Evolutionary conservation across 1,140 invertebrate genomes (phyloP), one percentile per base, ranked within the genome.

Genomic region (Metaphire vulgaris): DNA sequence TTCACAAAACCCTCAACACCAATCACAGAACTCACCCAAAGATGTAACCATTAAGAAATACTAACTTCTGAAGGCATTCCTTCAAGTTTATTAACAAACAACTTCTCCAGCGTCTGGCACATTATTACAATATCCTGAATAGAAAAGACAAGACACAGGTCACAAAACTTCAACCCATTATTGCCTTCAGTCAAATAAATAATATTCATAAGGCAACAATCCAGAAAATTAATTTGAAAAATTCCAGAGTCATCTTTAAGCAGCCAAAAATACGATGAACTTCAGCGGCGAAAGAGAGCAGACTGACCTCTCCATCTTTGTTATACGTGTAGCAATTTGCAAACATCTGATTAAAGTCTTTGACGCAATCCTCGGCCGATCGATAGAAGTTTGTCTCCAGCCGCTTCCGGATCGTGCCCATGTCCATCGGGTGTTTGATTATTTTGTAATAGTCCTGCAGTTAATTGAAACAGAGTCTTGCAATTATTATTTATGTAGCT

Each of bases 301-400:
- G 26, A 65, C 14, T 14, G 82, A 86, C 86, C 82, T 99, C 96
- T 71, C 95, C 95, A 74, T 96, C 94, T 77, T 93, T 91, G 87
- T 99, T 99, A 84, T 99, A 99, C 1, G 99, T 88, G 97, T 97
- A 99, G 26, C 97, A 98, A 87, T 99, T 99, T 80, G 99, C 96
- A 85, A 99, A 99, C 97, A 99, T 99, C 34, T 99, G 90, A 96
- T 96, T 99, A 0, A 99, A 95, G 86, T 99, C 98, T 82, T 99
- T 96, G 14, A 98, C 94, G 86, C 98, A 99, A 84, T 99, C 94
- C 96, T 97, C 99, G 0, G 97, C 97, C 88, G 98, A 96, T 72
- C 91, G 91, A 85, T 99, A 99, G 81, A 94, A 91, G 66, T 95
- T 96, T 56, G 91, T 92, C 81, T 98, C 94, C n/a, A 99, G 87